Percentiles rank a stretch among this genome's conserved stretches.
Conservation (phyloP, 2,797 vertebrate species). For the Clamator glandarius region DNA sequence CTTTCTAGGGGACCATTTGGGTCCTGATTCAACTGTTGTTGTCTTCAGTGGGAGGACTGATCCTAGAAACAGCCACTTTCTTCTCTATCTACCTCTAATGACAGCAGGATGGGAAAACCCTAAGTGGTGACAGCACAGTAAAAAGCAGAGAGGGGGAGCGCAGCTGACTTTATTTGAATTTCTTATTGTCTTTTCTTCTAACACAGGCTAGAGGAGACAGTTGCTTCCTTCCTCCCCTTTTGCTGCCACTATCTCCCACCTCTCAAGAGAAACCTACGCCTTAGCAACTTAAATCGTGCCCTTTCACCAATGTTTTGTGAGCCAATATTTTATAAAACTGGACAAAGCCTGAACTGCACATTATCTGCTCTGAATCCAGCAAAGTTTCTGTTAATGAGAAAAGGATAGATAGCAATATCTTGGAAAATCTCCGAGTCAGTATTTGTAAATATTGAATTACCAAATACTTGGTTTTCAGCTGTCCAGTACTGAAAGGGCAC, state of each 20-base stretch:
- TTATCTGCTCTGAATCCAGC: not conserved
- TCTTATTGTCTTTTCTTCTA: not conserved
- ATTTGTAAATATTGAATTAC: conserved; percentile 38
- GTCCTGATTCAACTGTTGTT: not conserved
- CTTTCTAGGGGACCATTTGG: not conserved
- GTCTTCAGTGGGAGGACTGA: not conserved
- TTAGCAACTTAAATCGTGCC: not conserved
- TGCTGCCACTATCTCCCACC: not conserved
- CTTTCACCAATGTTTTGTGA: not conserved
- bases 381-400: not conserved
- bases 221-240: not conserved
- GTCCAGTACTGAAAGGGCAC: not conserved
- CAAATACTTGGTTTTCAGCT: not conserved
- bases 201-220: not conserved
- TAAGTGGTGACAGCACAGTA: not conserved
- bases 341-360: not conserved
- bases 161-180: not conserved
- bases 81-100: not conserved
- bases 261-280: not conserved
- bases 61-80: not conserved
- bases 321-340: not conserved
- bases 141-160: too few relatives aligned
- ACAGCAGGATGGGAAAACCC: not conserved
- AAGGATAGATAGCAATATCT: not conserved
- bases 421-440: not conserved